Conservation (phyloP, 2,888 invertebrate genomes). For the Ceramica pisi region DNA sequence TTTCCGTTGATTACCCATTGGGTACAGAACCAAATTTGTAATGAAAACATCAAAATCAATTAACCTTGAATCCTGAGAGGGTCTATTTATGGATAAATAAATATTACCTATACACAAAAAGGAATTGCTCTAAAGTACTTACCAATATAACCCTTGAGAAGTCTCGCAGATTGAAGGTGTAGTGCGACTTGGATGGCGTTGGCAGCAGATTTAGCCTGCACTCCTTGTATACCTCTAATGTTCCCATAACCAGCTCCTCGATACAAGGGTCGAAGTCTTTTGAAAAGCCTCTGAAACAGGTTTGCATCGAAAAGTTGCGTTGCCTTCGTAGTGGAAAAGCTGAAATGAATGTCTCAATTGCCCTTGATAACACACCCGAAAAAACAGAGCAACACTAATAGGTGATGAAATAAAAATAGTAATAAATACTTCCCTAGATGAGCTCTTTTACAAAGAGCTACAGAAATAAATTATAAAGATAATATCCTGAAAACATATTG, state of each 20-base stretch:
- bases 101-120: background rate
- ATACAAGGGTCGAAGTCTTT: conserved; percentile 98
- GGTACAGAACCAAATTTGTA: too few species aligned
- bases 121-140: conserved; percentile 49
- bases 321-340: too few species aligned
- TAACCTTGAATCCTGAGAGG: background rate
- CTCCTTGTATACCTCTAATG: conserved; percentile 96
- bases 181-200: conserved; percentile 98
- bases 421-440: background rate
- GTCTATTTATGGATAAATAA: conserved; percentile 1
- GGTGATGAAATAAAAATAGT: background rate
- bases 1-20: too few species aligned
- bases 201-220: conserved; percentile 96
- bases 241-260: conserved; percentile 96
- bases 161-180: conserved; percentile 98
- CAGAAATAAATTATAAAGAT: background rate
- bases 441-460: background rate
- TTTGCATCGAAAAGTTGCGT: too few species aligned
- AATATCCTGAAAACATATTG: background rate
- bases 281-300: conserved; percentile 94
- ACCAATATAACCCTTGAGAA: conserved; percentile 97
- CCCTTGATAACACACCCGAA: background rate
- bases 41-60: background rate
- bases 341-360: background rate
- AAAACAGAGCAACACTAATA: background rate